Base-by-base conservation (phyloP, 2,113 vertebrate species). In the Dipodomys merriami region DNA sequence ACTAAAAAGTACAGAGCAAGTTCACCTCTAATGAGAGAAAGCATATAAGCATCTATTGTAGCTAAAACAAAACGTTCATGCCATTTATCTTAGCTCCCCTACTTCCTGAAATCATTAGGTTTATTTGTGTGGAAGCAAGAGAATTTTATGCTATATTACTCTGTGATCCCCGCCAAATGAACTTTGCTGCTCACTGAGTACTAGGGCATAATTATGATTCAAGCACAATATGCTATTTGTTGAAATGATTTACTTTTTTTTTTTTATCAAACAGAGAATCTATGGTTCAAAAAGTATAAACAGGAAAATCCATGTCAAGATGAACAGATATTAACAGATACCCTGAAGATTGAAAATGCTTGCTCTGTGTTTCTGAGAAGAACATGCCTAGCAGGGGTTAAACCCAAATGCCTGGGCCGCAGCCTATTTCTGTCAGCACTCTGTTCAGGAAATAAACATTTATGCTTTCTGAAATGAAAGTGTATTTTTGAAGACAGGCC, bases 381-480 rank as follows among this genome's bases (percentile, higher is more conserved):
- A 95, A 96, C 96, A 97, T 98, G 98, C 98, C 98, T 97, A 88
- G 90, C 95, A 98, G 98, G 98, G 98, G 98, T 98, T 99, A 98
- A 98, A 97, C 97, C 98, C 97, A 90, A 97, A 98, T 98, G 98
- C 98, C 98, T 98, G 97, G 25, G 2, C 93, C 83, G 98, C 98
- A 98, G 98, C 98, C 98, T 98, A 98, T 98, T 98, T 98, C 98
- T 98, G 98, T 98, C 98, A 98, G 97, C 98, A 97, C 96, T 98
- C 94, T 65, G 88, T 96, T 97, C 93, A 81, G 97, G 97, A 98
- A 98, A 98, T 97, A 98, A 98, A 98, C 98, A 98, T 98, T 98
- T 97, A 98, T 98, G 97, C 97, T 97, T 98, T 98, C 96, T 98
- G 98, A 98, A 98, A 98, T 97, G 98, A 96, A 98, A 98, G 98